Evolutionary conservation across 2,797 vertebrate species (phyloP).

Genomic region (Jordanella pulchra): DNA sequence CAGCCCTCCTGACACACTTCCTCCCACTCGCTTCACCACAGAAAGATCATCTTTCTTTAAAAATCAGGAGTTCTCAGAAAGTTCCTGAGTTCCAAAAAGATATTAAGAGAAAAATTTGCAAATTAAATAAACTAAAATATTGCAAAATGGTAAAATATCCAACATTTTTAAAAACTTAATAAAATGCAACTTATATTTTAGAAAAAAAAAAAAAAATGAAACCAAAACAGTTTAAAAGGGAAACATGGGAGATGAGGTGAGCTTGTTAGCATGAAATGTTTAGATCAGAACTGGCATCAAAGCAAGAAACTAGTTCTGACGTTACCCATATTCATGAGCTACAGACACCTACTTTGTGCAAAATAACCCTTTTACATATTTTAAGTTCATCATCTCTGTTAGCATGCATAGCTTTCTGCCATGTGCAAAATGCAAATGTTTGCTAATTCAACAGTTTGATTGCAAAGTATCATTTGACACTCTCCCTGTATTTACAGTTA

Average conservation of each 20-base stretch:
- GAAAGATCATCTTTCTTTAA: conserved; percentile 51
- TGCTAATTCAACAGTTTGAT: conserved; percentile 27
- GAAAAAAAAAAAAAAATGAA: not conserved
- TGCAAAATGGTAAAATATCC: not conserved
- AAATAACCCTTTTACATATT: conserved; percentile 45
- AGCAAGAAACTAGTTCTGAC: not conserved
- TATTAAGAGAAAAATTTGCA: not conserved
- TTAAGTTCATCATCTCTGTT: conserved; percentile 26
- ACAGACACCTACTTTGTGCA: not conserved
- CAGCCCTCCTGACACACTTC: conserved; percentile 46
- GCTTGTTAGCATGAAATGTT: not conserved
- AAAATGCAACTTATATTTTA: not conserved
- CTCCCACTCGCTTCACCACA: conserved; percentile 58
- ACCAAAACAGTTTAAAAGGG: conserved; percentile 3
- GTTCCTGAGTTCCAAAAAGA: conserved; percentile 3
- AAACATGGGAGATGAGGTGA: conserved; percentile 6
- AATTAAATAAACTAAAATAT: not conserved
- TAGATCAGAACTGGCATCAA: not conserved
- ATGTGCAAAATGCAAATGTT: conserved; percentile 15
- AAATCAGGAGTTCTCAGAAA: conserved; percentile 28
- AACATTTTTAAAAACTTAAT: not conserved
- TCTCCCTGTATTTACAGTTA: conserved; percentile 56
- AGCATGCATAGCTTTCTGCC: conserved; percentile 9
- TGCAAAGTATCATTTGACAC: conserved; percentile 44
- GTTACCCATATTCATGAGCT: not conserved